A percentile compares a stretch with the other conserved stretches of the same genome.
These are phyloP conservation scores for Larimichthys crocea DNA, from an alignment of 2,113 vertebrate genomes.

Conservation along the genomic window DNA sequence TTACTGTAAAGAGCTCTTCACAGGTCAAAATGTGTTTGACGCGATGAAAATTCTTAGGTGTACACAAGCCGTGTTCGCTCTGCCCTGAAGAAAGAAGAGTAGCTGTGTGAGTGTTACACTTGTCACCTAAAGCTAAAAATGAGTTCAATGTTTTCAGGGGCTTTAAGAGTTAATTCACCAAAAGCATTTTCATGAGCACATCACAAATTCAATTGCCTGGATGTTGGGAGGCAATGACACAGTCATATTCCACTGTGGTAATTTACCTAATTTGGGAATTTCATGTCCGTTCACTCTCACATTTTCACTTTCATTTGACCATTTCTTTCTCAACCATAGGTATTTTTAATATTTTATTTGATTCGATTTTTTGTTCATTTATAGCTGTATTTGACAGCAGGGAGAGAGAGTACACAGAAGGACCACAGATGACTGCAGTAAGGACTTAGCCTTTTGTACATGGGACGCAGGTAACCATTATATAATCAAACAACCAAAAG, in stretches of 20 bases:
- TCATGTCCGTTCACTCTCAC: not conserved
- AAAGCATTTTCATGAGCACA: too few relatives aligned
- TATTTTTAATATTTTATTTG: too few relatives aligned
- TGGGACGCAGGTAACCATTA: too few relatives aligned
- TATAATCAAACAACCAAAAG: too few relatives aligned
- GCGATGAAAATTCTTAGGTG: not conserved
- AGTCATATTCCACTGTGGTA: not conserved
- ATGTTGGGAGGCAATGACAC: not conserved
- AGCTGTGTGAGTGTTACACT: not conserved
- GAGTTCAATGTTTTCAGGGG: not conserved
- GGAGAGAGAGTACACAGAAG: too few relatives aligned
- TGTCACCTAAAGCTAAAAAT: too few relatives aligned
- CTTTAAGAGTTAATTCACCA: not conserved
- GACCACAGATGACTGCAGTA: too few relatives aligned
- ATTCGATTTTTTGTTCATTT: too few relatives aligned
- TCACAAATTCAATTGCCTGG: not conserved
- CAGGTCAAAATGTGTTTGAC: not conserved
- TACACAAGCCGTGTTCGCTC: not conserved
- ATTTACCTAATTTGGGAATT: not conserved
- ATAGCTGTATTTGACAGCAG: too few relatives aligned
- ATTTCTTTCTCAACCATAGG: not conserved
- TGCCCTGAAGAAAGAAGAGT: not conserved
- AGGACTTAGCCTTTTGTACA: too few relatives aligned
- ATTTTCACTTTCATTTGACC: not conserved
- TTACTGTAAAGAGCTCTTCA: not conserved